Conservation (phyloP, 1,140 invertebrate species). For the Cherax destructor region DNA sequence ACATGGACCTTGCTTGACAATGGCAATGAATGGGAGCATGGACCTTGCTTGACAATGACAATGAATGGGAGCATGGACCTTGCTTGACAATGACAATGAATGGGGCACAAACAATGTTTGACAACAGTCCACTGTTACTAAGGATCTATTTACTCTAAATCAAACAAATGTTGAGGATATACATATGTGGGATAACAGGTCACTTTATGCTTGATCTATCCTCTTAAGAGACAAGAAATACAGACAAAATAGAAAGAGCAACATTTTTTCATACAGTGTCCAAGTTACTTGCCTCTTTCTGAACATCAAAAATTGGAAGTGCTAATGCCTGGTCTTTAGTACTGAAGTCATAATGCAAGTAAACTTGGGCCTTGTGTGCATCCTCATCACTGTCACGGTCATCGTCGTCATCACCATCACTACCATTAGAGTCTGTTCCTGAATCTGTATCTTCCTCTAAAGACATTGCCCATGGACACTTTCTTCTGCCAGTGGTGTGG, state of each 20-base stretch:
- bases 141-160: background rate
- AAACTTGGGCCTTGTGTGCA: conserved; percentile 39
- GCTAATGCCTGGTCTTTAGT: conserved; percentile 1
- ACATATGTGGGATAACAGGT: background rate
- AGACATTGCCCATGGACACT: background rate
- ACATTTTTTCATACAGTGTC: background rate
- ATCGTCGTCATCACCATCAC: too few species aligned
- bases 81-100: too few species aligned
- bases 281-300: conserved; percentile 36
- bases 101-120: background rate
- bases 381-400: background rate
- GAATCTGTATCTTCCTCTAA: conserved; percentile 49
- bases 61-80: too few species aligned
- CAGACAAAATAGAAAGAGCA: too few species aligned
- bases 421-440: background rate
- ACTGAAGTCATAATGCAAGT: conserved; percentile 63
- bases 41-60: too few species aligned
- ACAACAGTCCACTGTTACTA: too few species aligned
- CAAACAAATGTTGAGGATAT: background rate
- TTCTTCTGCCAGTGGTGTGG: background rate
- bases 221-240: background rate
- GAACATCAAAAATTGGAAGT: conserved; percentile 51
- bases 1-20: too few species aligned
- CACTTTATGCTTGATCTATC: too few species aligned
- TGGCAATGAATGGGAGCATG: too few species aligned